Percentiles rank a stretch among this genome's conserved stretches.
These are phyloP conservation scores for Gnatocerus cornutus DNA, from an alignment of 2,888 invertebrate genomes.

Conservation along the genomic window DNA sequence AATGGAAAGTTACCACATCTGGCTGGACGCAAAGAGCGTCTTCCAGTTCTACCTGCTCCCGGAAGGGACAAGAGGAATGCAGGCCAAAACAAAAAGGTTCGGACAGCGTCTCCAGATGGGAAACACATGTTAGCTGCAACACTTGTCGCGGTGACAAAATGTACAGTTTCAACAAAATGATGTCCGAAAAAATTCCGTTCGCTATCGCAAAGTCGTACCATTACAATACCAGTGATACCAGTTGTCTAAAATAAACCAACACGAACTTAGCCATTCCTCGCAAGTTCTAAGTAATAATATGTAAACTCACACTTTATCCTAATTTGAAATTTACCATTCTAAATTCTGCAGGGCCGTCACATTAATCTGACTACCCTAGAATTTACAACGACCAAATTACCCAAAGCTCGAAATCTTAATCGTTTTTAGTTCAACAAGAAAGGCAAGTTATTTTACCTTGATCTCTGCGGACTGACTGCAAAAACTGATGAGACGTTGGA, in stretches of 20 bases:
- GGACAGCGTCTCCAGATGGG: too few species aligned
- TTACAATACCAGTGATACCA: slow-evolving; percentile 3
- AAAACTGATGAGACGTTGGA: slow-evolving; percentile 47
- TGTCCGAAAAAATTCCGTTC: too few species aligned
- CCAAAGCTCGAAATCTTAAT: slow-evolving; percentile 35
- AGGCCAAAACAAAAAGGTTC: too few species aligned
- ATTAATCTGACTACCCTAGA: slow-evolving; percentile 13
- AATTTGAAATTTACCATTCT: slow-evolving; percentile 11
- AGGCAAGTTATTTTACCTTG: slow-evolving; percentile 39
- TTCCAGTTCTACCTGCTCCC: too few species aligned
- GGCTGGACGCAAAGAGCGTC: too few species aligned
- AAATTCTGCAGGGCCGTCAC: slow-evolving; percentile 1
- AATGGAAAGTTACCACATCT: too few species aligned
- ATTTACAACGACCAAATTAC: slow-evolving; percentile 15
- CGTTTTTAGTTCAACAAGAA: slow-evolving; percentile 46
- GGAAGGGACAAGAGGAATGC: too few species aligned
- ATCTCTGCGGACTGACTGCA: slow-evolving; percentile 25
- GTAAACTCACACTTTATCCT: slow-evolving; percentile 10
- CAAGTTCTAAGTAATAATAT: slow-evolving; percentile 9
- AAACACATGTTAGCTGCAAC: too few species aligned
- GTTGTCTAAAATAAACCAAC: not conserved
- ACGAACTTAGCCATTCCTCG: not conserved
- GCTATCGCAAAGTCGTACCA: too few species aligned
- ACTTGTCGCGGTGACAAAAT: too few species aligned
- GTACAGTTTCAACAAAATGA: too few species aligned